phyloP scores from a whole-genome alignment of 2,888 invertebrate species.

The Eupithecia tripunctaria region DNA sequence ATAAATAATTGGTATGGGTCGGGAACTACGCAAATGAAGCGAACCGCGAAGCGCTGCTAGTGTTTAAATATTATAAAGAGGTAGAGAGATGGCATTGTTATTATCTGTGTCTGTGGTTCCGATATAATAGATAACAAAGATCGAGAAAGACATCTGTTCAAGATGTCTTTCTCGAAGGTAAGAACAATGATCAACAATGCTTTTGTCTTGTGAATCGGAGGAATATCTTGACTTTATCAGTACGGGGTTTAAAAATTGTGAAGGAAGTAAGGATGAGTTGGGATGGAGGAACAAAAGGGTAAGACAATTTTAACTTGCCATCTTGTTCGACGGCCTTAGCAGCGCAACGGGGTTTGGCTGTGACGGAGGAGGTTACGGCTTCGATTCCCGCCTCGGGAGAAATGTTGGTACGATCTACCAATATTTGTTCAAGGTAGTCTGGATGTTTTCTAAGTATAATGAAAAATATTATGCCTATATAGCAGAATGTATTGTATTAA shows the following conservation, averaged over 20 bases:
- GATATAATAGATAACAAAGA: not conserved
- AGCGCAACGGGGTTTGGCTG: not conserved
- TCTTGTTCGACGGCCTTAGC: not conserved
- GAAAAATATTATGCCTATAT: too few species aligned
- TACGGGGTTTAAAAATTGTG: too few species aligned
- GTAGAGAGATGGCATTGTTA: too few species aligned
- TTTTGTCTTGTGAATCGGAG: not conserved
- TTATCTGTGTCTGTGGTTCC: not conserved
- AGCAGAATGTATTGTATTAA: too few species aligned
- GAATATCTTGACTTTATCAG: not conserved
- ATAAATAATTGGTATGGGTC: too few species aligned
- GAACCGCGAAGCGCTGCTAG: too few species aligned
- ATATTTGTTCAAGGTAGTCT: not conserved
- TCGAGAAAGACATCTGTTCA: not conserved
- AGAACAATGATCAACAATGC: not conserved
- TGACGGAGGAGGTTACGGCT: not conserved
- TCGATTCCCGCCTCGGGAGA: not conserved
- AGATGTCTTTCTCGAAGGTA: not conserved
- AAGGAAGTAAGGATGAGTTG: too few species aligned
- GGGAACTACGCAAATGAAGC: too few species aligned
- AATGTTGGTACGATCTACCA: not conserved
- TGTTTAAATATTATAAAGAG: too few species aligned
- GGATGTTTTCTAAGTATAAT: not conserved
- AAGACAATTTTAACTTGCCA: not conserved
- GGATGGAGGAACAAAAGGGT: not conserved